These are phyloP conservation scores for Sebastes vulpes DNA, from an alignment of 2,797 vertebrate species.

Conservation along the genomic window DNA sequence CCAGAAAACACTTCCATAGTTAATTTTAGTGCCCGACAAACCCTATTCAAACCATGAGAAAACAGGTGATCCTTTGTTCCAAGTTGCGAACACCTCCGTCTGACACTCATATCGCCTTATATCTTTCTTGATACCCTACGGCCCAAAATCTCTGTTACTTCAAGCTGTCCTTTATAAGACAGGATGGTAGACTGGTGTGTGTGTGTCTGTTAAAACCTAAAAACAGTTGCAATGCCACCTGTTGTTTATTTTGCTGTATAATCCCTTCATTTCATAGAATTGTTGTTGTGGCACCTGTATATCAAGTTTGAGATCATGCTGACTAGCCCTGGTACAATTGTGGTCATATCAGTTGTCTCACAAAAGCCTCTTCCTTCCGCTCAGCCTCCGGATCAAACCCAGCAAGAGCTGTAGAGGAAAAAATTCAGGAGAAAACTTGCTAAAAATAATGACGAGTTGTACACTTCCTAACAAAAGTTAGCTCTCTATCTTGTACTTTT, in stretches of 20 bases:
- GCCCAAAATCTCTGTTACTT: not conserved
- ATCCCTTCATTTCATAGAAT: not conserved
- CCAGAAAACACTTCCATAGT: not conserved
- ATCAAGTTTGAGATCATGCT: not conserved
- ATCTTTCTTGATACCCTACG: not conserved
- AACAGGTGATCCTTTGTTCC: not conserved
- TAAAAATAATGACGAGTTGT: slow-evolving; percentile 7
- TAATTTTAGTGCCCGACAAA: not conserved
- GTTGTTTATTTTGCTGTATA: not conserved
- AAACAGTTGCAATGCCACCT: not conserved
- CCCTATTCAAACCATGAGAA: not conserved
- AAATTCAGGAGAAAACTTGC: not conserved
- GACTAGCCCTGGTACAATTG: not conserved
- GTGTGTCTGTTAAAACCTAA: not conserved
- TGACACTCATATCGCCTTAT: not conserved
- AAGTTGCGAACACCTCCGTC: not conserved
- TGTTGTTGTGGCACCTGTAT: not conserved
- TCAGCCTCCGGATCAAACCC: not conserved
- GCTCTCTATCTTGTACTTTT: not conserved
- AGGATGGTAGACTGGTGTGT: not conserved
- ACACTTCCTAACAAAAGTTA: not conserved
- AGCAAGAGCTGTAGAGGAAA: not conserved
- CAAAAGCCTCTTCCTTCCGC: not conserved
- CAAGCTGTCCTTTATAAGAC: not conserved
- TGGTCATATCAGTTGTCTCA: not conserved